Percentiles rank a stretch among this genome's conserved stretches.
Conservation (phyloP, 2,797 vertebrate genomes). For the Poeciliopsis gracilis region DNA sequence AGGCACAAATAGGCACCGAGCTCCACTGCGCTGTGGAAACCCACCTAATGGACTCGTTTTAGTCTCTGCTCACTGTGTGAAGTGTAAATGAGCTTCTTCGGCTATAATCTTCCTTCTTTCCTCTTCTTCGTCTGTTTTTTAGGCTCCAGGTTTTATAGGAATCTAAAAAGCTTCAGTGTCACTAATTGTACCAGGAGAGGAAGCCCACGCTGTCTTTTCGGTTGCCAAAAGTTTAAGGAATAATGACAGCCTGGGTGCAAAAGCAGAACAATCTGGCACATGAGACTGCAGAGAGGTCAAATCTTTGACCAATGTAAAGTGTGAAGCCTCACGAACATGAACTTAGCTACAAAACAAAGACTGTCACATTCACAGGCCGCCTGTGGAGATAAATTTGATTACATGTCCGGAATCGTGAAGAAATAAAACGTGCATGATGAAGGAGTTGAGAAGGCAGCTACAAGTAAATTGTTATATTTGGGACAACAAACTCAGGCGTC, state of each 20-base stretch:
- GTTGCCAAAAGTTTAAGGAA: neutral
- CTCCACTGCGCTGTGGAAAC: conserved; percentile 42
- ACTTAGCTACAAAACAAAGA: neutral
- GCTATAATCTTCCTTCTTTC: neutral
- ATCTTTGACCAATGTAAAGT: neutral
- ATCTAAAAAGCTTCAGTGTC: neutral
- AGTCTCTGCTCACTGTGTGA: conserved; percentile 13
- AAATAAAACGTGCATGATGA: neutral
- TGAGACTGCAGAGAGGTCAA: neutral
- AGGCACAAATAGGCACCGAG: conserved; percentile 61
- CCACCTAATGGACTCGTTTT: conserved; percentile 21
- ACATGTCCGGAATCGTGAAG: neutral
- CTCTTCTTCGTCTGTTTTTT: neutral
- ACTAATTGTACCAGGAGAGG: too few relatives aligned
- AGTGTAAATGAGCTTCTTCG: neutral
- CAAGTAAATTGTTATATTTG: neutral
- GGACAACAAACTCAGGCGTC: too few relatives aligned
- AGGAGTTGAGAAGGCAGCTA: neutral
- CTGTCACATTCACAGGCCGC: neutral
- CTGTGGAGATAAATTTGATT: neutral
- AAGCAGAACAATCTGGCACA: neutral
- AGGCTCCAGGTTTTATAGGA: neutral
- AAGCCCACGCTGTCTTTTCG: neutral
- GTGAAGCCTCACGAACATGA: neutral
- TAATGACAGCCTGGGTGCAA: neutral